Conservation (phyloP, 1,140 invertebrate genomes). For the Dendrolimus kikuchii region DNA sequence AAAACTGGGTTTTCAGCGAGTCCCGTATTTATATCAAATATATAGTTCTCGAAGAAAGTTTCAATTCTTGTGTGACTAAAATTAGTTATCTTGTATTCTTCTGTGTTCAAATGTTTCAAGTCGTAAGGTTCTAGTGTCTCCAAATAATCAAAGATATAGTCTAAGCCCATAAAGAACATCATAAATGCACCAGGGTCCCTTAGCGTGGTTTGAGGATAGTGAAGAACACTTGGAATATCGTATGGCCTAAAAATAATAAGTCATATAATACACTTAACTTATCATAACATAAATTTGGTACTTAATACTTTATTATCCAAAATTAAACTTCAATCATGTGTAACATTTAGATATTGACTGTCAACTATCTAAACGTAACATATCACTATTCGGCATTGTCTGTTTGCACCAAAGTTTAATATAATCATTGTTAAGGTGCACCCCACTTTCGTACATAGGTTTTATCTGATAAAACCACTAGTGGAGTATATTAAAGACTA, state of each 20-base stretch:
- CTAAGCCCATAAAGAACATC: slow-evolving; percentile 52
- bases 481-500: no score
- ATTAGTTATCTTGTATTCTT: slow-evolving; percentile 67
- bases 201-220: slow-evolving; percentile 73
- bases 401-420: no score
- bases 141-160: slow-evolving; percentile 73
- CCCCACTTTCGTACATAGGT: no score
- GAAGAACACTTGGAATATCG: slow-evolving; percentile 66
- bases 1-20: slow-evolving; percentile 12
- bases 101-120: slow-evolving; percentile 68
- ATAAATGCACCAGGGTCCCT: slow-evolving; percentile 73
- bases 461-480: no score
- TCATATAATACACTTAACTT: slow-evolving; percentile 4
- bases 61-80: slow-evolving; percentile 54
- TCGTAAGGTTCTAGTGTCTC: slow-evolving; percentile 73
- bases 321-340: no score
- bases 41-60: slow-evolving; percentile 48
- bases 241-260: slow-evolving; percentile 49
- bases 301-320: no score
- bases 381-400: no score
- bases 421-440: no score
- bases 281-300: neutral
- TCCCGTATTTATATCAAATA: slow-evolving; percentile 39
- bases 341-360: no score
- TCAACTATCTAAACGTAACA: no score